A percentile compares a stretch with the other conserved stretches of the same genome.
These are phyloP conservation scores for Tachyglossus aculeatus DNA, from an alignment of 2,797 vertebrate genomes.

Conservation along the genomic window DNA sequence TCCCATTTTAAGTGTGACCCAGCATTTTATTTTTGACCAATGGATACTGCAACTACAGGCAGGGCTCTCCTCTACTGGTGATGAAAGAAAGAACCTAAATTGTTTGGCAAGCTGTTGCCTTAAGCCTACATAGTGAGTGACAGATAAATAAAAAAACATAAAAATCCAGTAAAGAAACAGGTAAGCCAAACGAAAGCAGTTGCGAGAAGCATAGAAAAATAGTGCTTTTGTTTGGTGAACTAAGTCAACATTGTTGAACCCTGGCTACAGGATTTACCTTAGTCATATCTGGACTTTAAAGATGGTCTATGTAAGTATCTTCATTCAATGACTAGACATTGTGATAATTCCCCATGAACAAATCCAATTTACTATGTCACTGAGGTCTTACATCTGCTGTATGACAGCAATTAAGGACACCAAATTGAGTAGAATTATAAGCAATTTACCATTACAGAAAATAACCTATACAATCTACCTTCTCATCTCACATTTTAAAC, in stretches of 20 bases:
- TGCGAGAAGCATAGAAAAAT: too few species aligned
- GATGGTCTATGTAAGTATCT: slow-evolving; percentile 63
- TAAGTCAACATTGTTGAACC: too few species aligned
- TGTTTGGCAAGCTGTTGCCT: too few species aligned
- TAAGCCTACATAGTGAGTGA: too few species aligned
- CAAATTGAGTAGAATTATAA: slow-evolving; percentile 39
- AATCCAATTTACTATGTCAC: slow-evolving; percentile 54
- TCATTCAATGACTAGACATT: slow-evolving; percentile 49
- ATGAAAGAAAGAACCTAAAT: too few species aligned
- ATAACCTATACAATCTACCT: slow-evolving; percentile 15
- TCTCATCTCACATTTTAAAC: slow-evolving; percentile 11
- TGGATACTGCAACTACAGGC: slow-evolving; percentile 37
- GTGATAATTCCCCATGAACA: slow-evolving; percentile 48
- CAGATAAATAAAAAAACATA: too few species aligned
- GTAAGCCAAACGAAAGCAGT: too few species aligned
- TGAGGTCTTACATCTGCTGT: not conserved
- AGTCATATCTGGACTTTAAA: slow-evolving; percentile 49
- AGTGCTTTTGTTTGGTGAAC: too few species aligned
- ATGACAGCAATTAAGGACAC: slow-evolving; percentile 39
- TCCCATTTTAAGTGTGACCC: slow-evolving; percentile 30
- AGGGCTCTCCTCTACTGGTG: too few species aligned
- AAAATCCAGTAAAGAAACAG: too few species aligned
- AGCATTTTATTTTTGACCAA: slow-evolving; percentile 45
- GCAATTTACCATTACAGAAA: slow-evolving; percentile 34
- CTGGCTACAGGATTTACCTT: slow-evolving; percentile 34